Percentiles rank a stretch among this genome's conserved stretches.
Evolutionary conservation across 2,113 vertebrate genomes (phyloP).

Genomic region (Halichoeres trimaculatus): DNA sequence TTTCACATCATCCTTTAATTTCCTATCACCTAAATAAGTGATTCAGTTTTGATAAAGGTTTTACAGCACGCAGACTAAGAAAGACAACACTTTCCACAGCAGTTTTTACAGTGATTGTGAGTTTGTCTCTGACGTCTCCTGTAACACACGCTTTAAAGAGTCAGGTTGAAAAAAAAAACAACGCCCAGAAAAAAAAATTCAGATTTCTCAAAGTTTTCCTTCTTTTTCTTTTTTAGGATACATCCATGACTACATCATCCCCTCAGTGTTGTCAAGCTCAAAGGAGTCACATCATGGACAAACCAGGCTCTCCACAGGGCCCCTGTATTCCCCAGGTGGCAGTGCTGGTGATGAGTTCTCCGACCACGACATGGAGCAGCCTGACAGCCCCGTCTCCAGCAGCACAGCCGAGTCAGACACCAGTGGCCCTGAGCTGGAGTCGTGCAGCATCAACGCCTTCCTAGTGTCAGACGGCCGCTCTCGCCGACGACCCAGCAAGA

Average conservation of each 20-base stretch:
- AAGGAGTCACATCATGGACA: conserved; percentile 47
- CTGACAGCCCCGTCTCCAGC: conserved; percentile 67
- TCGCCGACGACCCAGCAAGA: conserved; percentile 19
- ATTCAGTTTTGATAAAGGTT: background rate
- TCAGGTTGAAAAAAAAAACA: background rate
- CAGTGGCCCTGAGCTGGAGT: conserved; percentile 34
- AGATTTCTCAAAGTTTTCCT: background rate
- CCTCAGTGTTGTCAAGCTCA: conserved; percentile 60
- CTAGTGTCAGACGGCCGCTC: conserved; percentile 64
- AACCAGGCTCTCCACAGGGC: conserved; percentile 42
- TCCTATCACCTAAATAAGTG: too few relatives aligned
- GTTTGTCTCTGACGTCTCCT: too few relatives aligned
- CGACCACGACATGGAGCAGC: conserved; percentile 72
- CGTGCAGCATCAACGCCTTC: conserved; percentile 36
- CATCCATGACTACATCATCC: conserved; percentile 74
- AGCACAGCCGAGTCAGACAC: conserved; percentile 54
- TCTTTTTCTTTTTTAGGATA: conserved; percentile 58
- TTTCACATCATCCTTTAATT: background rate
- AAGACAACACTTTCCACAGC: background rate
- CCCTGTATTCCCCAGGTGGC: conserved; percentile 59
- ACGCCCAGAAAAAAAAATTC: background rate
- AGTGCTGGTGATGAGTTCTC: conserved; percentile 72
- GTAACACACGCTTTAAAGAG: too few relatives aligned
- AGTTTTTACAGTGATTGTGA: background rate
- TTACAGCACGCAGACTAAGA: background rate